These are phyloP conservation scores for Eunapius fragilis DNA, from an alignment of 37 sponge, comb jelly and placozoan species.

Conservation along the genomic window DNA sequence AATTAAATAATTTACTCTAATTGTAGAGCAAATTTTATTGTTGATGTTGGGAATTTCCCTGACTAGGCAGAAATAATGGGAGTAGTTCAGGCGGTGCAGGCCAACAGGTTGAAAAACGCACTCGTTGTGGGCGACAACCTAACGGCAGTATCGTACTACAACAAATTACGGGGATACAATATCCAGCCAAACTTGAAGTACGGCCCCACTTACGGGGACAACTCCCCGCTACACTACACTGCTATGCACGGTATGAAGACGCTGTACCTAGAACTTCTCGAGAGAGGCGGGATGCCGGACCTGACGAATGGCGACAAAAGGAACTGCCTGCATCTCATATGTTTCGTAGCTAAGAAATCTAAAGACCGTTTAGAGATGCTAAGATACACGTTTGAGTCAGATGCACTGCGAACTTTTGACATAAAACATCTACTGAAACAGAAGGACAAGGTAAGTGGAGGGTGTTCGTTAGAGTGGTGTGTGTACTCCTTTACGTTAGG, in stretches of 20 bases:
- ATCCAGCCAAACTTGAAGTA: slow-evolving; percentile 39
- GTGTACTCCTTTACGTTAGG: background rate
- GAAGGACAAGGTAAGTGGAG: slow-evolving; percentile 20
- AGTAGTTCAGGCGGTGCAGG: background rate
- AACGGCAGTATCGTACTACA: slow-evolving; percentile 6
- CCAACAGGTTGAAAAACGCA: background rate
- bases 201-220: slow-evolving; percentile 6
- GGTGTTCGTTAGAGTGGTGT: background rate
- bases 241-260: slow-evolving; percentile 36
- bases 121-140: background rate
- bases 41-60: background rate
- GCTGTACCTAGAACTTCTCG: slow-evolving; percentile 38
- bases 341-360: slow-evolving; percentile 1
- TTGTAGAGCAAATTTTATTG: no score
- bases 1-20: no score
- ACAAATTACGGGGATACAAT: background rate
- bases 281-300: slow-evolving; percentile 13
- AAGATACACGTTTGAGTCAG: slow-evolving; percentile 7
- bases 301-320: slow-evolving; percentile 22
- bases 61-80: background rate
- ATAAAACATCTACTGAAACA: slow-evolving; percentile 27
- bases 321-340: slow-evolving; percentile 69
- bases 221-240: slow-evolving; percentile 52
- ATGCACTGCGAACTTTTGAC: slow-evolving; percentile 15
- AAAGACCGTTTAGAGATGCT: slow-evolving; percentile 1